Conservation (phyloP, 2,888 invertebrate species). For the Mythimna albipuncta region DNA sequence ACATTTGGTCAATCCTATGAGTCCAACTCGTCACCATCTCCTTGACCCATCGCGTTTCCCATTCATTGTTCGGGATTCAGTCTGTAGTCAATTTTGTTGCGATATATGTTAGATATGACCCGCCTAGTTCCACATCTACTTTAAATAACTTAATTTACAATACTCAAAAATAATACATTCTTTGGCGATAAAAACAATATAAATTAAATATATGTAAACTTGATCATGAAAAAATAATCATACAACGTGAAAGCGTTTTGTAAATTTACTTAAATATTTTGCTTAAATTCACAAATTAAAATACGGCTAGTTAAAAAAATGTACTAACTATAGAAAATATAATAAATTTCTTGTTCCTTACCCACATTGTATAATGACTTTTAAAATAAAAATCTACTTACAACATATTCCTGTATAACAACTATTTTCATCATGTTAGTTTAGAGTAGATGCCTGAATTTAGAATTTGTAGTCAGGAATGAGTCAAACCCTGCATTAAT, state of each 20-base stretch:
- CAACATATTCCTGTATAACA: slow-evolving; percentile 3
- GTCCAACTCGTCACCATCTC: too few relatives aligned
- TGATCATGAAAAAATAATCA: slow-evolving; percentile 17
- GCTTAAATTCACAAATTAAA: slow-evolving; percentile 6
- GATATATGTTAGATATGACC: too few relatives aligned
- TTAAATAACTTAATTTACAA: slow-evolving; percentile 28
- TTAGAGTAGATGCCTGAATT: not conserved
- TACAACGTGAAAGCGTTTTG: not conserved
- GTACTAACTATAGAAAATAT: slow-evolving; percentile 26
- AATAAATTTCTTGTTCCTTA: slow-evolving; percentile 5
- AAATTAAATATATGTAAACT: slow-evolving; percentile 29
- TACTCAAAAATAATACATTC: slow-evolving; percentile 54
- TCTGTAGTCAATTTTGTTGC: too few relatives aligned
- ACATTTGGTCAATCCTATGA: too few relatives aligned
- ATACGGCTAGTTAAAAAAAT: slow-evolving; percentile 21
- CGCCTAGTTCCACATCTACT: not conserved
- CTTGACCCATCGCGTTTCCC: too few relatives aligned
- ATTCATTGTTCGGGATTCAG: too few relatives aligned
- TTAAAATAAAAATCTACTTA: slow-evolving; percentile 22
- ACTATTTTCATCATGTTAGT: not conserved
- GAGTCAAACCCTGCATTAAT: not conserved
- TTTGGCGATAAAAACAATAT: slow-evolving; percentile 46
- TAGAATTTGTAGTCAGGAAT: not conserved
- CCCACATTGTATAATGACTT: not conserved
- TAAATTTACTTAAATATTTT: not conserved